Conservation (phyloP, 2,113 vertebrate species). For the Excalfactoria chinensis region DNA sequence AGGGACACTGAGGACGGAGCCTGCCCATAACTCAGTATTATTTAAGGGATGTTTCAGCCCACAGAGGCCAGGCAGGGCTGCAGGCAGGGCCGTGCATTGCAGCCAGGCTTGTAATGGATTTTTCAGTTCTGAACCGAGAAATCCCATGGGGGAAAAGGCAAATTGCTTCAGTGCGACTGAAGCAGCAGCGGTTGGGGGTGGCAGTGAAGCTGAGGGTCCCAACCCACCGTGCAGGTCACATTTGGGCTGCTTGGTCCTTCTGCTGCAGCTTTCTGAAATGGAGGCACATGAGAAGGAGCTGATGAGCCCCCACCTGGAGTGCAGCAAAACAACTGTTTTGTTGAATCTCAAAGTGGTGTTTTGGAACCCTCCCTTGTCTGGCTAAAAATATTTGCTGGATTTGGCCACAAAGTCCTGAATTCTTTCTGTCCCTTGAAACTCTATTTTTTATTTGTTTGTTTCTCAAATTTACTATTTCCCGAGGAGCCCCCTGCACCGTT, state of each 20-base stretch:
- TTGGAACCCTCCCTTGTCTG: conserved; percentile 16
- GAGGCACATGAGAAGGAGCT: neutral
- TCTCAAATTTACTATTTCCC: neutral
- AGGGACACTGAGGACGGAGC: neutral
- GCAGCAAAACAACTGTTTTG: neutral
- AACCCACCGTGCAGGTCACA: neutral
- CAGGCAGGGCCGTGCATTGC: neutral
- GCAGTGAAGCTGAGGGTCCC: conserved; percentile 1
- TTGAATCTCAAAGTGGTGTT: neutral
- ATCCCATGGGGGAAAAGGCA: conserved; percentile 33
- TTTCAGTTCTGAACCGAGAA: conserved; percentile 44
- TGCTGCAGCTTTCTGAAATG: neutral
- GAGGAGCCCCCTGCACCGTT: neutral
- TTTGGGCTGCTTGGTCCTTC: neutral
- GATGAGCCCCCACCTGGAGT: neutral
- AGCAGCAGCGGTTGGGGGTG: neutral
- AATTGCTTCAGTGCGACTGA: conserved; percentile 23
- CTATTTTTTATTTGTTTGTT: neutral
- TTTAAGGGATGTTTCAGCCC: neutral
- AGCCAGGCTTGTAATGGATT: conserved; percentile 59
- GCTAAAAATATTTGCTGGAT: conserved; percentile 59
- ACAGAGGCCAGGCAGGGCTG: conserved; percentile 22
- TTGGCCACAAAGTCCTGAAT: conserved; percentile 44
- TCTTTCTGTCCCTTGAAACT: conserved; percentile 45
- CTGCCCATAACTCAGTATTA: neutral